Base-by-base conservation (phyloP, 2,888 invertebrate genomes). In the Sarcophaga rosellei region DNA sequence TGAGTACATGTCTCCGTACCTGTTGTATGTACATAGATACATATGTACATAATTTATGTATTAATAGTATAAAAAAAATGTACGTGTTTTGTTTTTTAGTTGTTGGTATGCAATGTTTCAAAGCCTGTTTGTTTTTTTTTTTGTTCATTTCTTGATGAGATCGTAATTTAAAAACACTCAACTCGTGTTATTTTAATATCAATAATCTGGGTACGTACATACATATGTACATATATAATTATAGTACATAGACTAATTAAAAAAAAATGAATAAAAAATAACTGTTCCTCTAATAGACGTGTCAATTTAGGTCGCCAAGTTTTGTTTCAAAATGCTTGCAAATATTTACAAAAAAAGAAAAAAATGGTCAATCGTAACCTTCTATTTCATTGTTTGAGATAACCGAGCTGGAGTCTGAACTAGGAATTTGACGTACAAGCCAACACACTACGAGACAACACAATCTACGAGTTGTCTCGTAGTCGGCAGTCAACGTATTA, bases 161-260 rank as follows among this genome's bases (percentile, higher is more conserved):
- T 83, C 44, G 68, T 77, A 66, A 73, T 59, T 82, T 72, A 63
- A 76, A 70, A 11, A 47, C 47, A 78, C 45, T 74, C 25, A 10
- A 66, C 25, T 59, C 57, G 25, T 68, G 21, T 66, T 73, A 10
- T 35, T 72, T 62, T 73, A 53, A 53, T 79, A 78, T 74, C 66
- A 84, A 79, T 79, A 59, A 84, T 79, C 74, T 65, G 53, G 59
- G 59, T 76, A 78, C 53, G 23, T 70, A 35, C 25, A 17, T 72
- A 35, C 75, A 57, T 25, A 35, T 6, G 6, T 35, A 6, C 47
- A 15, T 47, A 70, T 74, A 63, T 78, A 83, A 82, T n/a, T n/a
- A 77, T 77, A 23, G 66, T 72, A 68, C 66, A 53, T 53, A 77
- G 20, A 61, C 82, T 83, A 83, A 77, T 73, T 77, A 68, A 83